Evolutionary conservation across 2,113 vertebrate genomes (phyloP).

Genomic region (Heterochromis multidens): DNA sequence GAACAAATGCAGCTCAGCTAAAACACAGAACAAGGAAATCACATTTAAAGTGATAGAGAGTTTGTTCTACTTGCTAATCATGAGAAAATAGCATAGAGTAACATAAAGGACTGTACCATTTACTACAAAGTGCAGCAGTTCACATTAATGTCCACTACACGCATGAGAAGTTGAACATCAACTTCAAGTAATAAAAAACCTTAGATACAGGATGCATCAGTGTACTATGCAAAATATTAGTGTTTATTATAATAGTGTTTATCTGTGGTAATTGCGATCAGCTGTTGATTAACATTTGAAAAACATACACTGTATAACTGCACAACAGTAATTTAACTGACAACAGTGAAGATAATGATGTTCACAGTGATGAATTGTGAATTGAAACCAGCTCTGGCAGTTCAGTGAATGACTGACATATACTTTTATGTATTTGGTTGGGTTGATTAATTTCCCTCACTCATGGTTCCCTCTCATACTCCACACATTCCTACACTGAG

Average conservation of each 20-base stretch:
- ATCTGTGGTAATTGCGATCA: background rate
- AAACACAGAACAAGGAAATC: background rate
- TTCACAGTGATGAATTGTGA: background rate
- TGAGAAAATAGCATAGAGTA: slow-evolving; percentile 9
- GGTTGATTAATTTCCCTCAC: slow-evolving; percentile 9
- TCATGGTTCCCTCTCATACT: slow-evolving; percentile 1
- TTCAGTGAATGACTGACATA: background rate
- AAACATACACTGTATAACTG: background rate
- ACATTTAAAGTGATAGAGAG: background rate
- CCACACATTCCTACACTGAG: slow-evolving; percentile 29
- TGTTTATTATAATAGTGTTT: background rate
- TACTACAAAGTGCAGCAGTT: background rate
- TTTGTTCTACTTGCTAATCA: slow-evolving; percentile 27
- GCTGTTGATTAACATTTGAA: background rate
- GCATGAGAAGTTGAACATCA: background rate
- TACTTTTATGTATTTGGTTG: background rate
- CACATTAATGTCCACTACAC: background rate
- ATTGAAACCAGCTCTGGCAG: background rate
- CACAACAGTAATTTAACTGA: background rate
- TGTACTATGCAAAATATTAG: background rate
- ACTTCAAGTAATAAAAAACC: background rate
- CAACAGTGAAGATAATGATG: background rate
- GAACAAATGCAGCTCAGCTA: background rate
- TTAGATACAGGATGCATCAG: background rate
- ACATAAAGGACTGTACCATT: background rate